Percentiles rank a stretch among this genome's conserved stretches.
These are phyloP conservation scores for Morinoia aosen DNA, from an alignment of 2,888 invertebrate genomes.

Conservation along the genomic window DNA sequence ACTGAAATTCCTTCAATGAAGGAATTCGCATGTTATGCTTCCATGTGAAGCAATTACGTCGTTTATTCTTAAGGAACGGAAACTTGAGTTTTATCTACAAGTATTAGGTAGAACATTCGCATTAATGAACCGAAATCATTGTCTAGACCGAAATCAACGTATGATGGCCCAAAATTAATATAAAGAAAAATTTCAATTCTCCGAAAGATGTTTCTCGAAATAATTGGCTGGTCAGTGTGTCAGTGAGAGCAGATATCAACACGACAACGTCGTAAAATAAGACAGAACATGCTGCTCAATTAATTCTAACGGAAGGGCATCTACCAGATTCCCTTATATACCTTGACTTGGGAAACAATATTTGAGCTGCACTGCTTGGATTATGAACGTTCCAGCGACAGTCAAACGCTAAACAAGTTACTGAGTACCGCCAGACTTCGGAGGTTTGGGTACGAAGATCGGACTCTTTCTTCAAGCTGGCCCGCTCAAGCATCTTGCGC, in stretches of 20 bases:
- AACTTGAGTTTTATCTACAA: too few species aligned
- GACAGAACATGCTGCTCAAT: neutral
- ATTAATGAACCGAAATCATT: neutral
- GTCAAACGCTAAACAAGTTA: neutral
- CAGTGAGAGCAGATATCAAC: neutral
- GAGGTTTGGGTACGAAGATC: too few species aligned
- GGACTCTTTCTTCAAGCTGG: too few species aligned
- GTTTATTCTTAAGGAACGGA: too few species aligned
- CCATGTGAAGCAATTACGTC: too few species aligned
- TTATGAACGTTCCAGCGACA: neutral
- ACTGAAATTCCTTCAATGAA: too few species aligned
- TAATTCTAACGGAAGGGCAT: neutral
- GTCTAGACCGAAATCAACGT: neutral
- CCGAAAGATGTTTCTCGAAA: neutral
- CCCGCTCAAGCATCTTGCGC: too few species aligned
- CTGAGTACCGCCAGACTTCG: neutral
- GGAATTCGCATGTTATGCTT: too few species aligned
- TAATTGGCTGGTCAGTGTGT: neutral
- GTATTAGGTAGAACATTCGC: too few species aligned
- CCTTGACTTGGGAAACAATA: neutral
- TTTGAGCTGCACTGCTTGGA: neutral
- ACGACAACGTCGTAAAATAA: neutral
- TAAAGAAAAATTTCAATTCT: neutral
- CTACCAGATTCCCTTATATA: neutral
- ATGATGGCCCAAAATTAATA: neutral